Conservation (phyloP, 2,888 invertebrate species). For the Ormyrus rosae region DNA sequence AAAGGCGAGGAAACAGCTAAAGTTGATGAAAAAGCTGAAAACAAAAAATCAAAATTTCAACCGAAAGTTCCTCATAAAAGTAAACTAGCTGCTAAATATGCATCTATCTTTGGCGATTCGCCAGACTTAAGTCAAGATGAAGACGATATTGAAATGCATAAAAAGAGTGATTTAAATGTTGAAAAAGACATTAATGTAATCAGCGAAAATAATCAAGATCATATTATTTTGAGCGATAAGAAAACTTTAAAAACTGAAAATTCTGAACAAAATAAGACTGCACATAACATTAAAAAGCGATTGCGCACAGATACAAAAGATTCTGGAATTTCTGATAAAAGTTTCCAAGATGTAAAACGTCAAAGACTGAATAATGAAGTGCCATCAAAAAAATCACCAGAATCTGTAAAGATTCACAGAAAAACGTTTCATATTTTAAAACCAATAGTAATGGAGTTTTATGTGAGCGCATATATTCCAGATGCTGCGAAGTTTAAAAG, state of each 20-base stretch:
- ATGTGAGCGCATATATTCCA: constrained; percentile 66
- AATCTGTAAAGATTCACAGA: constrained; percentile 52
- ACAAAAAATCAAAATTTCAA: constrained; percentile 31
- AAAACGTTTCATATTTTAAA: constrained; percentile 63
- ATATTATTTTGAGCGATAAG: background rate
- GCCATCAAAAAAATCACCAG: constrained; percentile 28
- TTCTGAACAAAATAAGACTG: background rate
- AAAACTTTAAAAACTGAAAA: background rate
- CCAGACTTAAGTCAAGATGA: background rate
- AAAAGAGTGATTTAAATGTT: background rate
- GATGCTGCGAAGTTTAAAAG: constrained; percentile 66
- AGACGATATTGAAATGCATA: background rate
- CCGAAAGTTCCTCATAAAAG: constrained; percentile 41
- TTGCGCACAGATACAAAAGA: constrained; percentile 26
- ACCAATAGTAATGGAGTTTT: constrained; percentile 67
- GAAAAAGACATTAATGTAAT: background rate
- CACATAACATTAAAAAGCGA: constrained; percentile 36
- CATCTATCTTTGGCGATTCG: constrained; percentile 41
- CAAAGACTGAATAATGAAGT: constrained; percentile 51
- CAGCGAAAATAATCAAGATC: constrained; percentile 1
- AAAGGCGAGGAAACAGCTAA: background rate
- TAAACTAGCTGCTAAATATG: constrained; percentile 43
- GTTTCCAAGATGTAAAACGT: constrained; percentile 61
- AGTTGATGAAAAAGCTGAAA: constrained; percentile 23
- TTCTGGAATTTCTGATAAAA: constrained; percentile 22